These are phyloP conservation scores for Lytechinus pictus DNA, from an alignment of 35 echinoderm and acorn worm genomes.

Conservation along the genomic window DNA sequence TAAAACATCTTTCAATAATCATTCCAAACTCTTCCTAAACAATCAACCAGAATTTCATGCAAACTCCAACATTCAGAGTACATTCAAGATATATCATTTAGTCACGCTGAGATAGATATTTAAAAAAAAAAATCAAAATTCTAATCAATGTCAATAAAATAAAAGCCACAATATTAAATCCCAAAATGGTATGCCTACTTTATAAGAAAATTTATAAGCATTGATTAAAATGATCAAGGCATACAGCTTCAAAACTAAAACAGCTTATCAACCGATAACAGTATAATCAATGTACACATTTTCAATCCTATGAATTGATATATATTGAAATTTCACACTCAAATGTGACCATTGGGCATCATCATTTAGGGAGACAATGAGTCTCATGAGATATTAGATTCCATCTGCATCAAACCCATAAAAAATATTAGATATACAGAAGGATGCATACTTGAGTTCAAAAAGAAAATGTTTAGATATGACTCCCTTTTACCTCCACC, in stretches of 20 bases:
- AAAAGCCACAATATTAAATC: not conserved
- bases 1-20: not conserved
- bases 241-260: not conserved
- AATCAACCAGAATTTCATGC: not conserved
- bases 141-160: constrained; percentile 6
- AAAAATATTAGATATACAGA: not conserved
- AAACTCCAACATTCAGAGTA: not conserved
- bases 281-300: not conserved
- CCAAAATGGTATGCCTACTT: not conserved
- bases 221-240: not conserved
- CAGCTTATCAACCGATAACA: not conserved
- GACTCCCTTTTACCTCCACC: not conserved
- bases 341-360: not conserved
- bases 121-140: not conserved
- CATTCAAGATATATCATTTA: not conserved
- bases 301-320: not conserved
- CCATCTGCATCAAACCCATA: not conserved
- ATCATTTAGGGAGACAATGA: not conserved
- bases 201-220: not conserved
- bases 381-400: not conserved
- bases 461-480: not conserved
- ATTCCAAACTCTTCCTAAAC: not conserved
- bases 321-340: constrained; percentile 3
- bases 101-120: not conserved
- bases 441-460: not conserved